Base-by-base conservation (phyloP, 2,113 vertebrate genomes). In the Poecile atricapillus region DNA sequence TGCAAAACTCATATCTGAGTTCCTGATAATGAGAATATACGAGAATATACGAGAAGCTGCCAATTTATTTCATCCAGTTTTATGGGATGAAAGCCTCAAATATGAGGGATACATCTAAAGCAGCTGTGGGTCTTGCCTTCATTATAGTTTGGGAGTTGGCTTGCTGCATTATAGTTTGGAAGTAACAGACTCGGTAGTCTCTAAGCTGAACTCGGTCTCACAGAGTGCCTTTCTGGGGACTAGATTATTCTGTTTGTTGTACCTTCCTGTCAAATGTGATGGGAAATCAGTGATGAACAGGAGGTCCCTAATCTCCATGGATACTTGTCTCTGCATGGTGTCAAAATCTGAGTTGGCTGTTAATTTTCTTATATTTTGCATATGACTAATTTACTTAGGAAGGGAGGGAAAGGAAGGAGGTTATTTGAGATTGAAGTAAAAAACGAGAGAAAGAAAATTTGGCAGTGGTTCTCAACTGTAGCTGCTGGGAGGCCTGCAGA, bases 281-380 rank as follows among this genome's bases (percentile, higher is more conserved):
- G 71, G 67, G 28, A 94, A 96, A 93, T 85, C 75, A 91, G 35
- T 74, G 69, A 52, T 78, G 87, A 89, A 50, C 60, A 87, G 60
- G 58, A 94, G 65, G 52, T 78, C 62, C 65, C 58, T 89, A 73
- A 94, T 95, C 65, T 93, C 91, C 59, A 74, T 90, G 87, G 84
- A 90, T 93, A 80, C 83, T 94, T 76, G 46, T 90, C 78, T 47
- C 82, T 91, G 70, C 78, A n/a, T 46, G 55, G 69, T 87, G 78
- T 93, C 84, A 90, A 91, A 95, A 93, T 91, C 78, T 37, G 78
- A 90, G 50, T n/a, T 87, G 75, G 50, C 43, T 87, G 74, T 70
- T 94, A 93, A 77, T 86, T 90, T 93, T 92, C 47, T 80, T 37
- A 8, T 93, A 73, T 76, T 90, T 94, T 91, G 64, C 59, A 41